Evolutionary conservation across 2,797 vertebrate species (phyloP), one percentile per base, ranked within the genome.

Genomic region (Danio aesculapii): DNA sequence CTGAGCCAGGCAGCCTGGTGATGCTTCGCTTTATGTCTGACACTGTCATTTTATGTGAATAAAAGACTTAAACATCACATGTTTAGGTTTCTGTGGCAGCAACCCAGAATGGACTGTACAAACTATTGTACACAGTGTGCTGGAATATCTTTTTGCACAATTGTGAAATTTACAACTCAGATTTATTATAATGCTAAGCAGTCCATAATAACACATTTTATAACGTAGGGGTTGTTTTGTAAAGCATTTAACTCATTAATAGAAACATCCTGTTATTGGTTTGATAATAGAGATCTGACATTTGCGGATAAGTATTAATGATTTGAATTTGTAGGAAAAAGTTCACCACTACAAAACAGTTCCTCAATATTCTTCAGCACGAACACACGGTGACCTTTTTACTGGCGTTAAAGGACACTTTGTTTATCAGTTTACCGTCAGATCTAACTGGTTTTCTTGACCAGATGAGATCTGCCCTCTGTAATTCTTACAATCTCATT

Each of bases 11-110:
- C 13, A 55, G 72, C 30, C 46, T 53, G 19, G 41, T 43, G 81
- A 84, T 77, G 43, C 19, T 55, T 63, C 77, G 13, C 70, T 62
- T 75, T 59, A 84, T 79, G 70, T 50, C 70, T 76, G 53, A 75
- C 80, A 67, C 80, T 84, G 64, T 46, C 17, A 68, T 62, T 52
- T 30, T 30, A 69, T 44, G 57, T 52, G 77, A 84, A 81, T 80
- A 57, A 71, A 86, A 81, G 53, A 41, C 70, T 63, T 79, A 83
- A 81, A 81, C 68, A 83, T 75, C 75, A 68, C 30, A 63, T 84
- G 44, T 46, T 55, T 13, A 53, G 74, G 71, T 79, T 9, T 6
- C 19, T 46, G 62, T 30, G 57, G 58, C 77, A 81, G 69, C 50
- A 66, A 70, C 69, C 63, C 44, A 66, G 67, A 75, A 79, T n/a